A percentile compares a stretch with the other conserved stretches of the same genome.
Conservation (phyloP, 1,140 invertebrate species). For the silkworm (Bombyx mori) region ASM3026992v2 NC_085121.1:5039001-5039500, state of each 20-base stretch:
- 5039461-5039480: conserved; percentile 62
- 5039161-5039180: conserved; percentile 36
- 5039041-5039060: conserved; percentile 71
- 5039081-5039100: conserved; percentile 67
- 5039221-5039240: not conserved
- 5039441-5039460: conserved; percentile 55
- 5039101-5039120: conserved; percentile 68
- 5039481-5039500: conserved; percentile 57
- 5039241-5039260: not conserved
- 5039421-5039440: conserved; percentile 32
- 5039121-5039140: conserved; percentile 43
- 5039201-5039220: not conserved
- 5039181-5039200: conserved; percentile 5
- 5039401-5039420: conserved; percentile 30
- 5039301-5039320: too few species aligned
- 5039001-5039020: conserved; percentile 67
- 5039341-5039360: too few species aligned
- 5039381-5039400: conserved; percentile 41
- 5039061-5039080: conserved; percentile 66
- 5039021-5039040: conserved; percentile 68
- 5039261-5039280: not conserved
- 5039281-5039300: too few species aligned
- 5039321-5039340: too few species aligned
- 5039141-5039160: conserved; percentile 35
- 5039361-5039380: conserved; percentile 27